Evolutionary conservation across 2,113 vertebrate genomes (phyloP).

Genomic region (Sapajus apella): DNA sequence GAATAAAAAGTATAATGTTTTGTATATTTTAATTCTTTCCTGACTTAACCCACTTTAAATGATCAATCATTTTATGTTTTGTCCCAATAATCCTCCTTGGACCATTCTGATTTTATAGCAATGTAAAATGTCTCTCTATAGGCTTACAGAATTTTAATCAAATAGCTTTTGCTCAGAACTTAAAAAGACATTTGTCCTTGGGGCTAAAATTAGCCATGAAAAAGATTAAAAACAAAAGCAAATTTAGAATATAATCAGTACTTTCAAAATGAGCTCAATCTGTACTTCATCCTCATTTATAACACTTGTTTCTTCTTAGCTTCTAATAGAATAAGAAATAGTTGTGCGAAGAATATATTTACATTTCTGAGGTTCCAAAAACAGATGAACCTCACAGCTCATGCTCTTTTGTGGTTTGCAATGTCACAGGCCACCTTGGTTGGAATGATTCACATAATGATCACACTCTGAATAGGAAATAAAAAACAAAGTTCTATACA

Average conservation of each 20-base stretch:
- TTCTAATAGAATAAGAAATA: neutral
- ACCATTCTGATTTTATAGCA: neutral
- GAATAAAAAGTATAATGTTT: neutral
- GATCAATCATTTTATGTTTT: neutral
- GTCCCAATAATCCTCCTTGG: neutral
- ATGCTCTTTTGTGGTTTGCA: neutral
- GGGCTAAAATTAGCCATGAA: constrained; percentile 47
- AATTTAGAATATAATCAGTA: constrained; percentile 16
- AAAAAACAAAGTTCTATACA: neutral
- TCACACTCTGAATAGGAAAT: neutral
- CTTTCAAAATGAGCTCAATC: neutral
- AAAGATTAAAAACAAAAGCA: constrained; percentile 40
- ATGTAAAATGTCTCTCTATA: neutral
- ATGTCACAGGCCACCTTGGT: neutral
- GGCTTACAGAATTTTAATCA: constrained; percentile 39
- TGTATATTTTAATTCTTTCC: neutral
- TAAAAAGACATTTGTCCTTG: constrained; percentile 49
- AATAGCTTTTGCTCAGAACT: constrained; percentile 50
- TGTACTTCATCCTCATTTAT: neutral
- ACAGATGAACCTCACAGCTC: neutral
- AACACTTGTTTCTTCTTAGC: neutral
- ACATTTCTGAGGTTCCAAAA: neutral
- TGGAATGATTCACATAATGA: neutral
- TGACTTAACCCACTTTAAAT: constrained; percentile 9
- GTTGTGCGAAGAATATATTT: neutral